Conservation (phyloP, 2,888 invertebrate genomes). For the Polia nebulosa region DNA sequence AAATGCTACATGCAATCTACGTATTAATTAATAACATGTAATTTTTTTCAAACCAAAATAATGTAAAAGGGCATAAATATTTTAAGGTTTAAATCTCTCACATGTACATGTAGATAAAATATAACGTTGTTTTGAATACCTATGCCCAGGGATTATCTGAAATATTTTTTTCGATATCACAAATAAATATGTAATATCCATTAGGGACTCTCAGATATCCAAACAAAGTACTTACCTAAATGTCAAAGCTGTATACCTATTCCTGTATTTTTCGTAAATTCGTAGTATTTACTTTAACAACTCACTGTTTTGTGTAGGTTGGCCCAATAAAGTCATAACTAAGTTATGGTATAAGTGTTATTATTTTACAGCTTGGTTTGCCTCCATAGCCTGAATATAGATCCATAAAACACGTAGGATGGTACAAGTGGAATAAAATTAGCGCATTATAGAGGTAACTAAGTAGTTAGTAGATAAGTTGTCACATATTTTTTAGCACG, state of each 20-base stretch:
- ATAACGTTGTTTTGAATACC: not conserved
- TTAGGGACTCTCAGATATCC: not conserved
- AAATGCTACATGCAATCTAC: not conserved
- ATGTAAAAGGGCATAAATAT: not conserved
- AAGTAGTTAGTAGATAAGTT: too few species aligned
- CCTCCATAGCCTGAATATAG: conserved; percentile 5
- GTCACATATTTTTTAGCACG: too few species aligned
- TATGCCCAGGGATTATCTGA: not conserved
- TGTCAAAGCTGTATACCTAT: not conserved
- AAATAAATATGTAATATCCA: not conserved
- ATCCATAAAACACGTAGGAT: conserved; percentile 8
- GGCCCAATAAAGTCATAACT: conserved; percentile 18
- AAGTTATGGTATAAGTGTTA: conserved; percentile 26
- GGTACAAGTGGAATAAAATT: not conserved
- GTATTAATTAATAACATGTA: not conserved
- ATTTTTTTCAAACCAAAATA: not conserved
- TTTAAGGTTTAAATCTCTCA: not conserved
- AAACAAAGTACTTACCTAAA: not conserved
- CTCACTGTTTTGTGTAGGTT: not conserved
- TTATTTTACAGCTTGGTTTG: conserved; percentile 18
- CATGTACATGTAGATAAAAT: not conserved
- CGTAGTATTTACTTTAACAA: not conserved
- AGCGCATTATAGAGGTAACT: not conserved
- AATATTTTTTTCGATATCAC: not conserved
- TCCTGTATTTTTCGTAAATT: conserved; percentile 9